A percentile compares a stretch with the other conserved stretches of the same genome.
Evolutionary conservation across 2,113 vertebrate genomes (phyloP).

Genomic region (Chaetura pelagica): DNA sequence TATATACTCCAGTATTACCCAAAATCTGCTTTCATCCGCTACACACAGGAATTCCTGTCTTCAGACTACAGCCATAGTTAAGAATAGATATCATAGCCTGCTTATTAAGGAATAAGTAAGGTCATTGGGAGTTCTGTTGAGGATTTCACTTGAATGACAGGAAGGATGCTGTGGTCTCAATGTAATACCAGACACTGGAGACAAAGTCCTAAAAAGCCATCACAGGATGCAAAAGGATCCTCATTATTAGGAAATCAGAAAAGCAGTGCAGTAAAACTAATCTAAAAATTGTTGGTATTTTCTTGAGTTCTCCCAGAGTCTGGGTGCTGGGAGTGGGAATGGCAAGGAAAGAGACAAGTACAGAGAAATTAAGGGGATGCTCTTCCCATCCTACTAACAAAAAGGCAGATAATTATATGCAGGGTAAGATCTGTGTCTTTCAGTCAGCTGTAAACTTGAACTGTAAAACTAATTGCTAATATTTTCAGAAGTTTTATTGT

Average conservation of each 20-base stretch:
- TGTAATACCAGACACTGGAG: not conserved
- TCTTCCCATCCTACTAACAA: not conserved
- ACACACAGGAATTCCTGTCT: not conserved
- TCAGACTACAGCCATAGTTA: not conserved
- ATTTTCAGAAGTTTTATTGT: not conserved
- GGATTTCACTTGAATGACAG: constrained; percentile 30
- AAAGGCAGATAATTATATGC: not conserved
- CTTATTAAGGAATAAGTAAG: constrained; percentile 10
- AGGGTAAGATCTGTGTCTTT: not conserved
- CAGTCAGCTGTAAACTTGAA: not conserved
- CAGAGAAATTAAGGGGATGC: not conserved
- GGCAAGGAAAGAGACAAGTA: not conserved
- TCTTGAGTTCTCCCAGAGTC: not conserved
- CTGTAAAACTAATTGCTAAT: not conserved
- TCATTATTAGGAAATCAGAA: not conserved
- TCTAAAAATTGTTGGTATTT: not conserved
- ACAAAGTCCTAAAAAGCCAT: not conserved
- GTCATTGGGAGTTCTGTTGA: not conserved
- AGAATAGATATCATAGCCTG: not conserved
- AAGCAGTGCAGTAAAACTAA: not conserved
- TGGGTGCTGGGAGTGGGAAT: not conserved
- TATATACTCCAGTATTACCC: not conserved
- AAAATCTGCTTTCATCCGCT: not conserved
- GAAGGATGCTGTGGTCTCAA: constrained; percentile 31
- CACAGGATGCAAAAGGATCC: not conserved